Evolutionary conservation across 2,113 vertebrate genomes (phyloP).

Genomic region (Pachycephala philippinensis): DNA sequence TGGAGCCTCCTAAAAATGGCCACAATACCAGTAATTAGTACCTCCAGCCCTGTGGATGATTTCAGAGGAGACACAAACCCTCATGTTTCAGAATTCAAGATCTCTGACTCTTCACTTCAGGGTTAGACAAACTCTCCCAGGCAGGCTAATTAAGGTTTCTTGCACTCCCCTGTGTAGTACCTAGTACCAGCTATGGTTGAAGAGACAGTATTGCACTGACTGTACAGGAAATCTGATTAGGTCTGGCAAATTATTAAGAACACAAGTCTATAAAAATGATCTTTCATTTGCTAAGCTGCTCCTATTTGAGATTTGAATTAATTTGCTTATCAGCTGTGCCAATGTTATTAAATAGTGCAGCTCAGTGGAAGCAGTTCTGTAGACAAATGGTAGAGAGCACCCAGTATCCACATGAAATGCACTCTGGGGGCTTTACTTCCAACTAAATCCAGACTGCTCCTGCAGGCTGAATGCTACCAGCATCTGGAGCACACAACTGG

Average conservation of each 20-base stretch:
- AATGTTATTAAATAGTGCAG: neutral
- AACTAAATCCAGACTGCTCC: neutral
- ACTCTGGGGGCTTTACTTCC: neutral
- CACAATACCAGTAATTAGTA: neutral
- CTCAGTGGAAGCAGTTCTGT: neutral
- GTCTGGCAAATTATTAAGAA: neutral
- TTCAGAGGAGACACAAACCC: neutral
- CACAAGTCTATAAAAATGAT: neutral
- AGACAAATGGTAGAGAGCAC: slow-evolving; percentile 5
- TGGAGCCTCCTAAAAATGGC: neutral
- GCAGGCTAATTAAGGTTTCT: neutral
- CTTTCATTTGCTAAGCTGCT: neutral
- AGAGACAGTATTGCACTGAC: neutral
- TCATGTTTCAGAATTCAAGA: neutral
- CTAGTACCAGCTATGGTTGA: neutral
- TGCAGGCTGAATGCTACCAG: neutral
- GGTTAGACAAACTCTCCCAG: neutral
- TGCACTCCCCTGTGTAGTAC: neutral
- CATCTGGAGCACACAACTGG: neutral
- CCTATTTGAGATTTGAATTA: neutral
- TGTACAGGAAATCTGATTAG: neutral
- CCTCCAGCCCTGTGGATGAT: neutral
- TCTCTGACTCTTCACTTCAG: neutral
- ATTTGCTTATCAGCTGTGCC: neutral
- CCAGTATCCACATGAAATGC: neutral